phyloP scores from a whole-genome alignment of 2,113 vertebrate genomes.

The Hypocryptadius cinnamomeus region DNA sequence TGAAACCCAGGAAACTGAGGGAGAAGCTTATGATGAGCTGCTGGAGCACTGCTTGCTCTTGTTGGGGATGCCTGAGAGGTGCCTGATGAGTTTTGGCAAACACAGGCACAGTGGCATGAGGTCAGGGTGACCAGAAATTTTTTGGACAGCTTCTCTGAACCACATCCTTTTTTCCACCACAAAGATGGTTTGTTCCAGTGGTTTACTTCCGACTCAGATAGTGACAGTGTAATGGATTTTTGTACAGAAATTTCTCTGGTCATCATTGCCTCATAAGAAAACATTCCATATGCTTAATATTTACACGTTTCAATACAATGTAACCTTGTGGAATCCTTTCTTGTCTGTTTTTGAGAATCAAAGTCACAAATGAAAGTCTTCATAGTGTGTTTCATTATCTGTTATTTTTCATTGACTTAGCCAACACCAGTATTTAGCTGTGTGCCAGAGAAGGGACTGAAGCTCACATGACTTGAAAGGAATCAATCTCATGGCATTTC shows the following conservation, averaged over 20 bases:
- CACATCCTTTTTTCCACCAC: not conserved
- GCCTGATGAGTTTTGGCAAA: not conserved
- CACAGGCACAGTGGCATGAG: not conserved
- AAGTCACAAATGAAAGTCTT: not conserved
- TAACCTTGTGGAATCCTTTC: not conserved
- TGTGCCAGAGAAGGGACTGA: not conserved
- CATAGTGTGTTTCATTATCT: not conserved
- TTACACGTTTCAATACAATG: not conserved
- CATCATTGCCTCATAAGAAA: not conserved
- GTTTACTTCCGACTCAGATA: not conserved
- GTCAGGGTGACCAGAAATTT: not conserved
- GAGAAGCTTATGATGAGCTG: not conserved
- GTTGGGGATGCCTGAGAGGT: fast-evolving
- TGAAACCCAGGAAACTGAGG: not conserved
- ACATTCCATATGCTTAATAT: not conserved
- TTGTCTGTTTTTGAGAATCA: not conserved
- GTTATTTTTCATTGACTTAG: not conserved
- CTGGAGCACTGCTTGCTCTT: not conserved
- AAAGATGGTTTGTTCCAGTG: not conserved
- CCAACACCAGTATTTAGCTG: not conserved
- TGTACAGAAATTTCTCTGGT: not conserved
- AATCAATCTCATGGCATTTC: not conserved
- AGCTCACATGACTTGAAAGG: not conserved
- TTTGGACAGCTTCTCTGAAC: not conserved
- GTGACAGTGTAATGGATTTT: not conserved